Evolutionary conservation across 2,113 vertebrate species (phyloP).

Genomic region (Maccullochella peelii): DNA sequence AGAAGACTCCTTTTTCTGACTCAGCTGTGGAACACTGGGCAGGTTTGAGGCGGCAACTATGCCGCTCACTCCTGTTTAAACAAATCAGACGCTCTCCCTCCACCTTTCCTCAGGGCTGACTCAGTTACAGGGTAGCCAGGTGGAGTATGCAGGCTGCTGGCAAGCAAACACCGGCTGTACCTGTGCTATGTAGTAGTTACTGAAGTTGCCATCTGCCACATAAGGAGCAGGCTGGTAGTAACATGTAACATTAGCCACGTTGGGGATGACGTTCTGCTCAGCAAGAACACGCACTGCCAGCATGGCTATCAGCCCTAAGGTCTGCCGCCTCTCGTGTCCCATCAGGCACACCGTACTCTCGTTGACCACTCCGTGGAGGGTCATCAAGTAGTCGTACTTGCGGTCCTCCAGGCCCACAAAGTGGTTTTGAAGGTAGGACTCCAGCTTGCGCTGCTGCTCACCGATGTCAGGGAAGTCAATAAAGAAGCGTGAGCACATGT

Average conservation of each 20-base stretch:
- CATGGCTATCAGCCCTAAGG: constrained; percentile 97
- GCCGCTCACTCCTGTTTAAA: constrained; percentile 72
- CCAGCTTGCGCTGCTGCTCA: constrained; percentile 98
- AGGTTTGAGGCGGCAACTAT: constrained; percentile 46
- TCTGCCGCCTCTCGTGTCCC: constrained; percentile 98
- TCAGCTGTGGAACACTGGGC: constrained; percentile 83
- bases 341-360: constrained; percentile 99
- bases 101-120: constrained; percentile 30
- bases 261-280: constrained; percentile 98
- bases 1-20: constrained; percentile 78
- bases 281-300: constrained; percentile 96
- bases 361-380: constrained; percentile 96
- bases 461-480: constrained; percentile 99
- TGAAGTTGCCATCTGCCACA: constrained; percentile 98
- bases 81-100: constrained; percentile 57
- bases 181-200: constrained; percentile 99
- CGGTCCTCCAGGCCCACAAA: constrained; percentile 99
- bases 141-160: constrained; percentile 95
- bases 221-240: constrained; percentile 99
- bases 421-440: constrained; percentile 99
- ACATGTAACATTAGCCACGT: constrained; percentile 98
- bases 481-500: constrained; percentile 99
- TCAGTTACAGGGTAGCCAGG: constrained; percentile 99
- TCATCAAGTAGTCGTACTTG: constrained; percentile 99
- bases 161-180: constrained; percentile 97